Percentiles rank a stretch among this genome's conserved stretches.
These are phyloP conservation scores for Scaptomyza graminum DNA, from an alignment of 1,140 invertebrate genomes.

Conservation along the genomic window DNA sequence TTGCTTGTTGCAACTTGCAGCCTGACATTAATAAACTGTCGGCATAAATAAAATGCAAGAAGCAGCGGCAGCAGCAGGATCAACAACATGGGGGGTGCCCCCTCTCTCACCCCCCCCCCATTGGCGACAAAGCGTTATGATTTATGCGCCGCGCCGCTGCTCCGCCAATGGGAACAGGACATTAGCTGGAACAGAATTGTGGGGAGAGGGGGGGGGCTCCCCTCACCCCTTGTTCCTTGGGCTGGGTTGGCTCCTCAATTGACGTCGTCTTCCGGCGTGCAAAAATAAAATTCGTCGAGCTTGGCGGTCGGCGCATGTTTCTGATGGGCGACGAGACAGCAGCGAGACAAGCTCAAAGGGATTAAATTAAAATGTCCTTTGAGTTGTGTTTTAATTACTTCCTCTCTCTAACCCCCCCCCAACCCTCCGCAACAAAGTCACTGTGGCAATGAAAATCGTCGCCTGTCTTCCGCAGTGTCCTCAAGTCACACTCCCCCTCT, in stretches of 20 bases:
- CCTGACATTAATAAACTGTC: constrained; percentile 79
- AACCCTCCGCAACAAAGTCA: background rate
- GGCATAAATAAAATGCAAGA: constrained; percentile 74
- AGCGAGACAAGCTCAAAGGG: constrained; percentile 80
- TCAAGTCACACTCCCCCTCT: constrained; percentile 9
- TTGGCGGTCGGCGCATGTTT: constrained; percentile 69
- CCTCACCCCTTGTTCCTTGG: background rate
- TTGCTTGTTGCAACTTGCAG: constrained; percentile 17
- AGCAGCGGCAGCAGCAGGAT: background rate
- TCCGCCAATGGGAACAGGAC: constrained; percentile 21
- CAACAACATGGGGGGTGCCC: too few species aligned
- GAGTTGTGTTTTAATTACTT: constrained; percentile 82
- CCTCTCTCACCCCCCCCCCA: too few species aligned
- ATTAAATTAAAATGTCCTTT: constrained; percentile 82
- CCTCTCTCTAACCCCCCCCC: constrained; percentile 46
- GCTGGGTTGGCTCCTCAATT: constrained; percentile 1
- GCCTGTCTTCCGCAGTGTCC: constrained; percentile 17
- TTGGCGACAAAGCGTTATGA: constrained; percentile 53
- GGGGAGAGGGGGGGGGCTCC: too few species aligned
- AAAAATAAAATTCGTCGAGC: constrained; percentile 64
- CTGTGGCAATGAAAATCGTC: constrained; percentile 44
- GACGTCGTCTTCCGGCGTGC: constrained; percentile 42
- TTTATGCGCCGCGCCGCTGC: constrained; percentile 51
- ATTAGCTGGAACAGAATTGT: constrained; percentile 5
- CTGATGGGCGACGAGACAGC: constrained; percentile 79